Evolutionary conservation across 2,888 invertebrate species (phyloP).

Genomic region (Ypsolopha sequella): DNA sequence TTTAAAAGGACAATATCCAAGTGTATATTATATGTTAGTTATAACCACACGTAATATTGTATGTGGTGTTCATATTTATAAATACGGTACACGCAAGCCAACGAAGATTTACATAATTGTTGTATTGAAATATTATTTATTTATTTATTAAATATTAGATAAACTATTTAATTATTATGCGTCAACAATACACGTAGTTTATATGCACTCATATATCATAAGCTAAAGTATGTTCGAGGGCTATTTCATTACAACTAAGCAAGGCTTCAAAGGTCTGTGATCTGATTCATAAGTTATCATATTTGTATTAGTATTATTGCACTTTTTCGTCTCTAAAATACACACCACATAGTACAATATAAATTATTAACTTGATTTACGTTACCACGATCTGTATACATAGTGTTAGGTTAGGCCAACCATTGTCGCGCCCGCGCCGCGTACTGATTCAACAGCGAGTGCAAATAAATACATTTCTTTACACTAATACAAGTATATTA

Average conservation of each 20-base stretch:
- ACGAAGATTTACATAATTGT: slow-evolving; percentile 38
- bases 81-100: slow-evolving; percentile 37
- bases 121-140: slow-evolving; percentile 14
- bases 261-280: slow-evolving; percentile 41
- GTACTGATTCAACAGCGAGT: slow-evolving; percentile 27
- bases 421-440: slow-evolving; percentile 9
- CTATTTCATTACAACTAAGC: slow-evolving; percentile 31
- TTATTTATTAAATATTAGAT: slow-evolving; percentile 5
- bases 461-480: slow-evolving; percentile 55
- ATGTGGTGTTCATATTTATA: slow-evolving; percentile 2
- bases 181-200: slow-evolving; percentile 45
- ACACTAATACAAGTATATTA: slow-evolving; percentile 43
- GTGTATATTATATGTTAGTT: slow-evolving; percentile 11
- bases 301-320: slow-evolving; percentile 38
- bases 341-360: slow-evolving; percentile 23
- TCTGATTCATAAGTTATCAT: slow-evolving; percentile 46
- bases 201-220: slow-evolving; percentile 19
- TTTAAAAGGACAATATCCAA: slow-evolving; percentile 11
- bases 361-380: slow-evolving; percentile 18
- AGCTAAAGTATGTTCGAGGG: slow-evolving; percentile 36
- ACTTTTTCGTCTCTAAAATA: slow-evolving; percentile 37
- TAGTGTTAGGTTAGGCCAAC: slow-evolving; percentile 21
- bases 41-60: slow-evolving; percentile 11
- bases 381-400: slow-evolving; percentile 13
- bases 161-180: slow-evolving; percentile 47